phyloP scores from a whole-genome alignment of 2,888 invertebrate species.

The Tenthredo mesomela region DNA sequence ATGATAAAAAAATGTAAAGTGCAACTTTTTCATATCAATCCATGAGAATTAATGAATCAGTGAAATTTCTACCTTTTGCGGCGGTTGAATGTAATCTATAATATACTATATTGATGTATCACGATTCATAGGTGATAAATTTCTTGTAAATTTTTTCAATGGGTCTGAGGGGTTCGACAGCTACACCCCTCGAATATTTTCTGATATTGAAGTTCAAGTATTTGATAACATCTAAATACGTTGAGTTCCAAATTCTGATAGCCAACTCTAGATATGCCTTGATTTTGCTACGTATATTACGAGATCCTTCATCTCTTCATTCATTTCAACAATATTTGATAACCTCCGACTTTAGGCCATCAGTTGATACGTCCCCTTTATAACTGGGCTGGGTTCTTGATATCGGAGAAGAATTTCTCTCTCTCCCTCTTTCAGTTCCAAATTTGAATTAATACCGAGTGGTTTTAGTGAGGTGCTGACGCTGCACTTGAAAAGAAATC shows the following conservation, averaged over 20 bases:
- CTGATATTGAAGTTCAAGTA: neutral
- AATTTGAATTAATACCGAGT: conserved; percentile 47
- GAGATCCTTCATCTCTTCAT: neutral
- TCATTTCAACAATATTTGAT: neutral
- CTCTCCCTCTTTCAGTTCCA: conserved; percentile 29
- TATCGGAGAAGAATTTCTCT: conserved; percentile 42
- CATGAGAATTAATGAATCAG: neutral
- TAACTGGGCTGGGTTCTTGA: neutral
- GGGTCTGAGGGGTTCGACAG: neutral
- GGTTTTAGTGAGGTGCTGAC: conserved; percentile 39
- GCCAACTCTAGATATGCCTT: neutral
- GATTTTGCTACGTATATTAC: neutral
- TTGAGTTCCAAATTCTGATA: neutral
- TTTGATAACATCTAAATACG: neutral
- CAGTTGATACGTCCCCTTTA: neutral
- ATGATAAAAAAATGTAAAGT: neutral
- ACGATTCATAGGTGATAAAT: neutral
- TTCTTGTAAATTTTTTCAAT: neutral
- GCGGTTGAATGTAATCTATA: neutral
- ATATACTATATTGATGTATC: neutral
- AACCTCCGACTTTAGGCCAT: neutral
- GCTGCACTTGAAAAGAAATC: conserved; percentile 44
- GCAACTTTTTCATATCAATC: neutral
- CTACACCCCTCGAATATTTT: neutral
- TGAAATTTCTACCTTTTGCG: neutral